Evolutionary conservation across 35 echinoderm and acorn worm species (phyloP).

Genomic region (Lytechinus variegatus): DNA sequence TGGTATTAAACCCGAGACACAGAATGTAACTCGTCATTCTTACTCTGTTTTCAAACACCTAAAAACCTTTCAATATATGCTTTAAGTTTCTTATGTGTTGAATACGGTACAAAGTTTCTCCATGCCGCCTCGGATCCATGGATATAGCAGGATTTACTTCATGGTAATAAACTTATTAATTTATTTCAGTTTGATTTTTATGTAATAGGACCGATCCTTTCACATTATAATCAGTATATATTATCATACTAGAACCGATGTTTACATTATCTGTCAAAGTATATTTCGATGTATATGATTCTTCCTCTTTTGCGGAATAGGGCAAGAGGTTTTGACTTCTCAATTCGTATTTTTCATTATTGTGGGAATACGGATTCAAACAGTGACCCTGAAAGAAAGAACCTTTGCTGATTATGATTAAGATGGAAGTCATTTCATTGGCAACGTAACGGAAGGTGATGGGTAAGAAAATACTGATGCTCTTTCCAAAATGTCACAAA

Average conservation of each 20-base stretch:
- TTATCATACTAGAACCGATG: too few relatives aligned
- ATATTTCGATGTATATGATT: neutral
- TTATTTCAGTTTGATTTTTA: too few relatives aligned
- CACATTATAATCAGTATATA: too few relatives aligned
- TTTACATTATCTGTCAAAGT: too few relatives aligned
- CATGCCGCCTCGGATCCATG: neutral
- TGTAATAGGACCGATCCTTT: too few relatives aligned
- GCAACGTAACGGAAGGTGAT: conserved; percentile 51
- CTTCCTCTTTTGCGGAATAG: neutral
- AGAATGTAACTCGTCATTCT: neutral
- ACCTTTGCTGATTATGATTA: conserved; percentile 37
- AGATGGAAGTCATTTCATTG: conserved; percentile 41
- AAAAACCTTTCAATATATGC: neutral
- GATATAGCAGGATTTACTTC: neutral
- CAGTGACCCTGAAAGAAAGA: neutral
- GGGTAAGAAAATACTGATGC: conserved; percentile 54
- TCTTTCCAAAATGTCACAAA: conserved; percentile 54
- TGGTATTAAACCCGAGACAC: neutral
- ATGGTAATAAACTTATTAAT: neutral
- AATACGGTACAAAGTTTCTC: neutral
- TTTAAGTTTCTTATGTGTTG: neutral
- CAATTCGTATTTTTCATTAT: neutral
- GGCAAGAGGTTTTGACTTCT: neutral
- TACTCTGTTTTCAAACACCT: neutral
- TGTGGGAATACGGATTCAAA: neutral